Conservation (phyloP, 1,140 invertebrate species). For the Drosophila busckii region DNA sequence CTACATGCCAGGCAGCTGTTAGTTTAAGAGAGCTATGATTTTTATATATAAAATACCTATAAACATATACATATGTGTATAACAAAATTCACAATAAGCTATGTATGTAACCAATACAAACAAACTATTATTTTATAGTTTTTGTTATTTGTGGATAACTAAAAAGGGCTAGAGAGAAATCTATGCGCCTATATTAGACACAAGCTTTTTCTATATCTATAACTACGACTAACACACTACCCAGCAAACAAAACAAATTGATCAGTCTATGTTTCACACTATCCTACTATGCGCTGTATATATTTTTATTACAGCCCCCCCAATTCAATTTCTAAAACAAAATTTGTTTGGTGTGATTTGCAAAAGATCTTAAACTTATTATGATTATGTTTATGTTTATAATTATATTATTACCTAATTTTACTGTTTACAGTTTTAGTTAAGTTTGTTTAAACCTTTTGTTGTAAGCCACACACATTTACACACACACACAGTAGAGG, state of each 20-base stretch:
- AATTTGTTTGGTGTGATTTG: conserved; percentile 71
- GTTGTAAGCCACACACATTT: conserved; percentile 39
- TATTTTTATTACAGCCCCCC: conserved; percentile 4
- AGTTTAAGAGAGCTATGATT: conserved; percentile 71
- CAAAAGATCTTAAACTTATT: conserved; percentile 68
- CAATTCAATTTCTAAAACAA: conserved; percentile 19
- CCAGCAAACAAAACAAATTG: too few relatives aligned
- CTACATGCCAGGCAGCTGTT: conserved; percentile 50
- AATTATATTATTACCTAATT: conserved; percentile 30
- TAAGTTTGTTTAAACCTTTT: conserved; percentile 47
- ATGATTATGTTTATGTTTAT: conserved; percentile 53
- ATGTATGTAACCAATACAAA: conserved; percentile 5
- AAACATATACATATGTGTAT: conserved; percentile 1
- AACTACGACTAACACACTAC: too few relatives aligned
- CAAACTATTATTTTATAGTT: conserved; percentile 58
- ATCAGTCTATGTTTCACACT: too few relatives aligned
- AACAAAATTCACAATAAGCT: conserved; percentile 3
- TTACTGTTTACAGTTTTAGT: conserved; percentile 35
- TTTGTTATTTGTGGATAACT: conserved; percentile 64
- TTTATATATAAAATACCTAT: conserved; percentile 43
- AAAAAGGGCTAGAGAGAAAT: conserved; percentile 17
- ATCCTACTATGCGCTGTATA: too few relatives aligned
- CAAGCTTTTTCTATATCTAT: too few relatives aligned
- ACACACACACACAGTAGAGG: background rate
- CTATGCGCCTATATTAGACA: too few relatives aligned